phyloP scores from a whole-genome alignment of 2,797 vertebrate species.

The Antrozous pallidus region DNA sequence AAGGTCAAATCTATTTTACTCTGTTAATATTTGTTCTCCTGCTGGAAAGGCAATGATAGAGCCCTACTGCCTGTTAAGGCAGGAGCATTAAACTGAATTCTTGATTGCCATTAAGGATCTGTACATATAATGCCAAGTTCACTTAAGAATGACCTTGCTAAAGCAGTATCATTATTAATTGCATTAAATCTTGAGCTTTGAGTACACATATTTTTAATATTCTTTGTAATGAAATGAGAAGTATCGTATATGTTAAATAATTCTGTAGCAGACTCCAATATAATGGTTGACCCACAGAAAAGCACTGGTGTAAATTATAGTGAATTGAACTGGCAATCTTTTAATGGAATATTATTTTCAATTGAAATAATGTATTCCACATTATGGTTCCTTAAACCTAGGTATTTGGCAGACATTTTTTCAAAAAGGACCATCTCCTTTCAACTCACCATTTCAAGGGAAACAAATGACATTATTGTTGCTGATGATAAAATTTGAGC shows the following conservation, averaged over 20 bases:
- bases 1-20: slow-evolving; percentile 23
- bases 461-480: not conserved
- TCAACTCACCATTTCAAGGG: not conserved
- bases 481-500: slow-evolving; percentile 6
- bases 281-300: not conserved
- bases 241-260: not conserved
- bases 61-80: not conserved
- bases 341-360: not conserved
- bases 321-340: not conserved
- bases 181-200: not conserved
- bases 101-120: not conserved
- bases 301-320: not conserved
- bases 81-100: not conserved
- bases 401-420: not conserved
- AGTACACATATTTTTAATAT: slow-evolving; percentile 8
- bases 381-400: not conserved
- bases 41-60: not conserved
- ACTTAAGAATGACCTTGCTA: not conserved
- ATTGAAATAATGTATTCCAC: not conserved
- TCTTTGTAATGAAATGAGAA: slow-evolving; percentile 28
- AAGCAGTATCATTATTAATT: slow-evolving; percentile 26
- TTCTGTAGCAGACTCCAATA: not conserved
- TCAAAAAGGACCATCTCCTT: not conserved
- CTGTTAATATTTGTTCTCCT: slow-evolving; percentile 31
- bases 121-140: not conserved